Conservation (phyloP, 1,140 invertebrate genomes). For the Gonatopus flavifemur region DNA sequence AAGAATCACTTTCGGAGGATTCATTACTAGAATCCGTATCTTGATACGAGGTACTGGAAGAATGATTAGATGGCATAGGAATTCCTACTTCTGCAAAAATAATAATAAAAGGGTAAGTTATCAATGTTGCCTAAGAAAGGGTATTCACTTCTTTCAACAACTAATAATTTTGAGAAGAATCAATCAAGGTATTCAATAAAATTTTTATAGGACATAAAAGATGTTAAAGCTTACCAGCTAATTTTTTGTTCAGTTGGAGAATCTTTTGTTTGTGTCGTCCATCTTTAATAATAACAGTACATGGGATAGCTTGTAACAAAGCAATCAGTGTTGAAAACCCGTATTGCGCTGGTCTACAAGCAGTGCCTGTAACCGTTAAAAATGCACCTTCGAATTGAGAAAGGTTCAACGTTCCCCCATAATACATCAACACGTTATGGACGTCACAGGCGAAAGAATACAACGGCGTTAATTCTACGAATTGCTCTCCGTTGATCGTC, state of each 20-base stretch:
- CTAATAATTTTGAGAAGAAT: background rate
- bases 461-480: conserved; percentile 61
- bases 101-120: conserved; percentile 9
- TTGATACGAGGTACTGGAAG: conserved; percentile 31
- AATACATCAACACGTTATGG: conserved; percentile 60
- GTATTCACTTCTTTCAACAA: background rate
- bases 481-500: conserved; percentile 41
- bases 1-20: conserved; percentile 46
- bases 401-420: conserved; percentile 59
- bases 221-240: conserved; percentile 46
- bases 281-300: conserved; percentile 59
- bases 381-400: conserved; percentile 62
- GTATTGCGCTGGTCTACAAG: conserved; percentile 60
- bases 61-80: conserved; percentile 29
- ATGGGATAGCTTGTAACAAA: conserved; percentile 62
- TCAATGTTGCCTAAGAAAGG: background rate
- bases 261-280: conserved; percentile 48
- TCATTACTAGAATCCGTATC: conserved; percentile 52
- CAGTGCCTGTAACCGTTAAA: conserved; percentile 58
- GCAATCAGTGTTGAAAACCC: conserved; percentile 59
- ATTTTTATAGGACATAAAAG: conserved; percentile 1
- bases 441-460: conserved; percentile 64
- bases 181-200: background rate
- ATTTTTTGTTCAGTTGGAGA: conserved; percentile 53
- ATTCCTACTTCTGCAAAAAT: conserved; percentile 41